A percentile compares a stretch with the other conserved stretches of the same genome.
Conservation (phyloP, 2,113 vertebrate genomes). For the Istiophorus platypterus region DNA sequence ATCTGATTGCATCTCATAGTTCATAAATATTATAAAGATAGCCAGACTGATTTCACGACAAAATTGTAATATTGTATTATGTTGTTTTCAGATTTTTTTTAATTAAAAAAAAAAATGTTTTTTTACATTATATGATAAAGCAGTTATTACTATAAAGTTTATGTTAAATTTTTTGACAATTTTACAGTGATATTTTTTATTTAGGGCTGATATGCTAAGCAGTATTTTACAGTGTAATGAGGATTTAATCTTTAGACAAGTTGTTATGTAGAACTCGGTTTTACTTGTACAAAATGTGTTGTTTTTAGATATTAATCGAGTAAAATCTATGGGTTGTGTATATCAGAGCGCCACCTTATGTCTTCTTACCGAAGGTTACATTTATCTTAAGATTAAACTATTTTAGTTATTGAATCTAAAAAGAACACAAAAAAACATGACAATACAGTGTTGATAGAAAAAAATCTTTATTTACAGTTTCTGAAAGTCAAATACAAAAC, state of each 20-base stretch:
- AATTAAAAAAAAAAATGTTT: neutral
- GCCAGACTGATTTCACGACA: neutral
- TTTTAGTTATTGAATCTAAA: neutral
- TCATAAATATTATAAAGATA: neutral
- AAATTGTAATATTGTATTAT: neutral
- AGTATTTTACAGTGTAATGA: neutral
- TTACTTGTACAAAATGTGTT: neutral
- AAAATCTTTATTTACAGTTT: slow-evolving; percentile 68
- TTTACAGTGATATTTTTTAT: too few species aligned
- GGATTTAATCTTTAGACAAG: neutral
- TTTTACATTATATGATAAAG: neutral
- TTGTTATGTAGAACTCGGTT: neutral
- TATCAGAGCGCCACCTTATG: neutral
- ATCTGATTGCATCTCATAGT: neutral
- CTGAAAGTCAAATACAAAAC: neutral
- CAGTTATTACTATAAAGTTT: neutral
- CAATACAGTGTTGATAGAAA: slow-evolving; percentile 12
- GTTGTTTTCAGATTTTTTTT: neutral
- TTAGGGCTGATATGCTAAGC: neutral
- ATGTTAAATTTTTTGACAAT: neutral
- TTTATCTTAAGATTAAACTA: neutral
- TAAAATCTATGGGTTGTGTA: neutral
- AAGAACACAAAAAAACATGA: neutral
- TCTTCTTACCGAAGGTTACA: neutral
- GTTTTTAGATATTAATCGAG: neutral